These are phyloP conservation scores for Tribolium castaneum DNA, from an alignment of 1,140 invertebrate species.

Conservation along the genomic window DNA sequence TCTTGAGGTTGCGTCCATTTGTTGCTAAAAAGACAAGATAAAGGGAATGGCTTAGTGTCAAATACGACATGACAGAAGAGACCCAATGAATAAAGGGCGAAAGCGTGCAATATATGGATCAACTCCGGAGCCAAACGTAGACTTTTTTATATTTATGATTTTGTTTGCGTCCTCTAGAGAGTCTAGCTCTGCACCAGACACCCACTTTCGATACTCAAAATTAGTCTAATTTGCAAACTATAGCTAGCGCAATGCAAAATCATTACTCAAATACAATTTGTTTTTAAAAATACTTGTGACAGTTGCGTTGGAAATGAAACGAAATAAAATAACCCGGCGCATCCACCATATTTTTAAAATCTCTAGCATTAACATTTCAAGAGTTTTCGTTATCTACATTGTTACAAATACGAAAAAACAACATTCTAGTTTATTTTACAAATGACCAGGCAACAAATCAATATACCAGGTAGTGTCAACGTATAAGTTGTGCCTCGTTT, in stretches of 20 bases:
- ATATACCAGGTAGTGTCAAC: no score
- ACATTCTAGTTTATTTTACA: no score
- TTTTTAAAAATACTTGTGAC: background rate
- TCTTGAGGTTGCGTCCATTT: background rate
- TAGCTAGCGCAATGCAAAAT: background rate
- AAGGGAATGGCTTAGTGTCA: background rate
- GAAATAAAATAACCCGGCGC: background rate
- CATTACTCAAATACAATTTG: no score
- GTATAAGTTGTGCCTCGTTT: no score
- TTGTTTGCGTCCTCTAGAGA: background rate
- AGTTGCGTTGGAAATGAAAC: background rate
- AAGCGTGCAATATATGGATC: conserved; percentile 7
- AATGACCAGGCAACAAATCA: no score
- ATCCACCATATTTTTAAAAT: background rate
- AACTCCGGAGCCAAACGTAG: conserved; percentile 1
- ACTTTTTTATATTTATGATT: conserved; percentile 23
- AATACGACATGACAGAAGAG: conserved; percentile 14
- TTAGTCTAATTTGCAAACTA: background rate
- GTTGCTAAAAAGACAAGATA: background rate
- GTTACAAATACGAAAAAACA: no score
- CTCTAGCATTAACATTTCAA: no score
- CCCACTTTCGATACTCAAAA: background rate
- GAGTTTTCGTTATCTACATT: no score
- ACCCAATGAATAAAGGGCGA: conserved; percentile 15
- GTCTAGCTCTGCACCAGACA: background rate